These are phyloP conservation scores for Macrotrachela quadricornifera DNA, from an alignment of 1,140 invertebrate genomes.

Conservation along the genomic window DNA sequence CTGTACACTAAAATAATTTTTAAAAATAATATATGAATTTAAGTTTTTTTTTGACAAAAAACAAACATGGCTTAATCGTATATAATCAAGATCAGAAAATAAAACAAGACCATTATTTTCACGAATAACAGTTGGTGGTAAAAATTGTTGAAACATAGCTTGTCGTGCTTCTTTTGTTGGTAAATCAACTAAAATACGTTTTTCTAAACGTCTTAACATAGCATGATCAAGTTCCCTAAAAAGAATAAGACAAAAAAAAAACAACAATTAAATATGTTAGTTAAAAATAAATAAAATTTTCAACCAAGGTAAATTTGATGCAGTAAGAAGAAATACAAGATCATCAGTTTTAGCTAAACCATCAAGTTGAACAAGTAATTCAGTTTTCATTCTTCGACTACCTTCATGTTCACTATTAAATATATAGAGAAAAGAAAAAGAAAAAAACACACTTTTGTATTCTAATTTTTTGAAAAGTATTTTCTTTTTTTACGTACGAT, in stretches of 20 bases:
- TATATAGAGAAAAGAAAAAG: slow-evolving; percentile 8
- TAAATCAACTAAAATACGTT: slow-evolving; percentile 55
- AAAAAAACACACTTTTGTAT: not conserved
- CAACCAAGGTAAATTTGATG: slow-evolving; percentile 72
- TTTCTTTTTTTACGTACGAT: slow-evolving; percentile 7
- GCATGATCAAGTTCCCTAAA: slow-evolving; percentile 63
- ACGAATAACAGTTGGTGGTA: slow-evolving; percentile 28
- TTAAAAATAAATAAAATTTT: slow-evolving; percentile 5
- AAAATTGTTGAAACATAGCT: slow-evolving; percentile 42
- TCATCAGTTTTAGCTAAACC: slow-evolving; percentile 37
- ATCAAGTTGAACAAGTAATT: slow-evolving; percentile 60
- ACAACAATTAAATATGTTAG: too few relatives aligned
- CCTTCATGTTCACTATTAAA: slow-evolving; percentile 37
- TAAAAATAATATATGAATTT: not conserved
- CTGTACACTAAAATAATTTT: slow-evolving; percentile 35
- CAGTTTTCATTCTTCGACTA: slow-evolving; percentile 36
- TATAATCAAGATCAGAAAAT: slow-evolving; percentile 33
- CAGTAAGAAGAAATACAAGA: slow-evolving; percentile 57
- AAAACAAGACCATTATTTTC: slow-evolving; percentile 28
- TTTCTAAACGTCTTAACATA: slow-evolving; percentile 63
- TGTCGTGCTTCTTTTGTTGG: slow-evolving; percentile 43
- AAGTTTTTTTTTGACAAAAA: not conserved
- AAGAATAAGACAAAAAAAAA: not conserved
- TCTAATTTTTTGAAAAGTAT: slow-evolving; percentile 15
- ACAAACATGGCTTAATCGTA: slow-evolving; percentile 34